Evolutionary conservation across 2,888 invertebrate genomes (phyloP).

Genomic region (Heliconius hortense): DNA sequence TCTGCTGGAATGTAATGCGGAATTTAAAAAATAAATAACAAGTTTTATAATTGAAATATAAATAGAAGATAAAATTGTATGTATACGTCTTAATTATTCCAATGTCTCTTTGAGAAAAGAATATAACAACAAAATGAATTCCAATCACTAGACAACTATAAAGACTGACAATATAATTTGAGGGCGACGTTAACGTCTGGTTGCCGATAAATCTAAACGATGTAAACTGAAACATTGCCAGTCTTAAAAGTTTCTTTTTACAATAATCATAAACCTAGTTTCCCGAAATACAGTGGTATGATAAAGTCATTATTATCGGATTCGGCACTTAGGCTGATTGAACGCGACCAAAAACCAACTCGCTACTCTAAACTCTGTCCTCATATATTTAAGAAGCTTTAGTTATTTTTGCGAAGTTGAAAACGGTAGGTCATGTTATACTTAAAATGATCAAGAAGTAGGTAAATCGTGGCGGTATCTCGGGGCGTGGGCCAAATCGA

Average conservation of each 20-base stretch:
- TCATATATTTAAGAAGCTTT: conserved; percentile 6
- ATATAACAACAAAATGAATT: background rate
- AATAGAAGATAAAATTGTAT: background rate
- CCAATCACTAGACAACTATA: background rate
- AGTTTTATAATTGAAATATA: background rate
- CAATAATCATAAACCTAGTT: conserved; percentile 27
- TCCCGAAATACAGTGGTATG: conserved; percentile 26
- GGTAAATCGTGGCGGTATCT: conserved; percentile 72
- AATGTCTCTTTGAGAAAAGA: background rate
- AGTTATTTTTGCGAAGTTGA: conserved; percentile 4
- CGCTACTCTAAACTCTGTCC: conserved; percentile 27
- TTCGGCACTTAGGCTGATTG: conserved; percentile 41
- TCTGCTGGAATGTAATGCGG: background rate
- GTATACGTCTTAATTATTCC: background rate
- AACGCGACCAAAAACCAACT: conserved; percentile 20
- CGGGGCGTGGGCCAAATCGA: conserved; percentile 71
- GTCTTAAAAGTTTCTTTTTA: conserved; percentile 48
- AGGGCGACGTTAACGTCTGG: conserved; percentile 10
- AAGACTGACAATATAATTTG: conserved; percentile 19
- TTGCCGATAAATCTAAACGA: conserved; percentile 13
- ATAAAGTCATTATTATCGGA: conserved; percentile 37
- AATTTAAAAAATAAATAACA: background rate
- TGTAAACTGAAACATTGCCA: conserved; percentile 49
- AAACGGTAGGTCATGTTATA: conserved; percentile 49
- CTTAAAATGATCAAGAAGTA: conserved; percentile 67